Conservation (phyloP, 2,888 invertebrate species). For the Rugalucina vietnamica region DNA sequence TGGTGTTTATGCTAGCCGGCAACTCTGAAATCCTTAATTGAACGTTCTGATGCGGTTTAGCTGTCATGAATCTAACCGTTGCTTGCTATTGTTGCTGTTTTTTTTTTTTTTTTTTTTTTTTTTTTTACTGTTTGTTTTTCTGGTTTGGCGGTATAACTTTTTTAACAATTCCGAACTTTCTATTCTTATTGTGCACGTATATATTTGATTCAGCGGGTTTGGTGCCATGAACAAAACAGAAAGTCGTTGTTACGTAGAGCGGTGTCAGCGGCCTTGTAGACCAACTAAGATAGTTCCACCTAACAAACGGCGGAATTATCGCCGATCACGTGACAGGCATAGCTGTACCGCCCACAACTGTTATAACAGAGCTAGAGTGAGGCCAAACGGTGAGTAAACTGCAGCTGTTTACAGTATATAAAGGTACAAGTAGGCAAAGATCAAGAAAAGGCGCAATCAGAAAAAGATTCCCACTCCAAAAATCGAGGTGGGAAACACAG, state of each 20-base stretch:
- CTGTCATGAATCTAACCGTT: too few species aligned
- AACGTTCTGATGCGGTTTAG: too few species aligned
- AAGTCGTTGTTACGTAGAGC: constrained; percentile 39
- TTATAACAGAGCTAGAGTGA: constrained; percentile 25
- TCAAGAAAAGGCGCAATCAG: not conserved
- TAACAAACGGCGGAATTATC: not conserved
- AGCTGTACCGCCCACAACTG: constrained; percentile 47
- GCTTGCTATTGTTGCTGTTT: too few species aligned
- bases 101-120: too few species aligned
- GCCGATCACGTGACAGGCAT: not conserved
- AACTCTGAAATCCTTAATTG: too few species aligned
- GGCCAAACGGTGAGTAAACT: not conserved
- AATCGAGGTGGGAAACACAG: not conserved
- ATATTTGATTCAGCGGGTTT: constrained; percentile 31
- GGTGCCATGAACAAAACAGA: constrained; percentile 47
- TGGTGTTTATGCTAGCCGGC: too few species aligned
- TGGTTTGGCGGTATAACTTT: too few species aligned
- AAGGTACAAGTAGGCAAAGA: not conserved
- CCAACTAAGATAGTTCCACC: constrained; percentile 29
- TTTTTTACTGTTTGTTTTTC: too few species aligned
- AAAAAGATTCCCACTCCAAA: not conserved
- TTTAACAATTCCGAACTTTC: too few species aligned
- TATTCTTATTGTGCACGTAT: too few species aligned
- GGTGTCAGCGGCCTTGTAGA: constrained; percentile 2
- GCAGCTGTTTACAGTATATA: not conserved